Conservation (phyloP, 2,113 vertebrate genomes). For the Zosterops pallidus region DNA sequence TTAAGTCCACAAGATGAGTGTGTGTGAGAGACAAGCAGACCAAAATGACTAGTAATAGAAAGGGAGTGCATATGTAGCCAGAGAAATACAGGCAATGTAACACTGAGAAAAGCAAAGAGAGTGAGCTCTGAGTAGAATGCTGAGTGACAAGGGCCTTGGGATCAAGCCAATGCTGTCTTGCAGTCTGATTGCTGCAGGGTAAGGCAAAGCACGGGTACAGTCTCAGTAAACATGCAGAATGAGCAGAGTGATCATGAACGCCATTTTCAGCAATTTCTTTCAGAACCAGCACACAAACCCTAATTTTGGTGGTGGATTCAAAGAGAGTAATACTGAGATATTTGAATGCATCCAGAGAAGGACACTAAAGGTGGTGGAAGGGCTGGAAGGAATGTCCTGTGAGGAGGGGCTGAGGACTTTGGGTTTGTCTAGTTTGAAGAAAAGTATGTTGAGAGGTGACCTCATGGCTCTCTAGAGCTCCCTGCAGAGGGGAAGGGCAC, state of each 20-base stretch:
- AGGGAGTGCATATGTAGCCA: not conserved
- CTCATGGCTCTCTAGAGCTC: not conserved
- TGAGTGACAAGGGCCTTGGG: not conserved
- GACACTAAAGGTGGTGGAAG: not conserved
- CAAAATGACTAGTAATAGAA: not conserved
- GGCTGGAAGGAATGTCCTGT: not conserved
- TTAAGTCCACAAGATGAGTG: not conserved
- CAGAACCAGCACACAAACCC: not conserved
- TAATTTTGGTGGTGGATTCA: not conserved
- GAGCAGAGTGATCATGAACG: not conserved
- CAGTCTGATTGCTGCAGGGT: not conserved
- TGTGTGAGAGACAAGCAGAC: not conserved
- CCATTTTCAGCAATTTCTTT: not conserved
- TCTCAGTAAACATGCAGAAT: not conserved
- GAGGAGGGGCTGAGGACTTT: not conserved
- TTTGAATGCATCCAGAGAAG: not conserved
- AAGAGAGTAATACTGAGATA: not conserved
- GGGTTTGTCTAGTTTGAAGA: not conserved
- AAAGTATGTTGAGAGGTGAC: not conserved
- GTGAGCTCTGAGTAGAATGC: not conserved
- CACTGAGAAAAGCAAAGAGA: not conserved
- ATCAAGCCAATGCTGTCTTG: not conserved
- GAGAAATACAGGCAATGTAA: not conserved
- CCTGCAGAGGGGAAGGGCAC: not conserved
- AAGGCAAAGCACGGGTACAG: not conserved